Evolutionary conservation across 2,113 vertebrate species (phyloP).

Genomic region (Grammomys dolichurus): DNA sequence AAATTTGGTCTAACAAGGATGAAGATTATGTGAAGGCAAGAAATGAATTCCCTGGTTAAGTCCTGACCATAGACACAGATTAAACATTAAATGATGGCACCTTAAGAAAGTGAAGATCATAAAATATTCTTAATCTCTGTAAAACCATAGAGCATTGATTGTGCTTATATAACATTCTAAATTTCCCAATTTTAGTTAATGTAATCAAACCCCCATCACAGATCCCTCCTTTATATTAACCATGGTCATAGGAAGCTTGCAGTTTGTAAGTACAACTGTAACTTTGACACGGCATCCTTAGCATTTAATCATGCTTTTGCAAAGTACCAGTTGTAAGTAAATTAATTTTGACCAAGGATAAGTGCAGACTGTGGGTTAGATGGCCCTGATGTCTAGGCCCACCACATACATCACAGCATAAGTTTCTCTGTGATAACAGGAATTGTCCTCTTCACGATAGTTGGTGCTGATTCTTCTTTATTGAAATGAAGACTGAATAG

Average conservation of each 20-base stretch:
- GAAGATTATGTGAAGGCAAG: background rate
- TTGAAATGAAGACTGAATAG: background rate
- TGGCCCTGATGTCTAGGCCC: background rate
- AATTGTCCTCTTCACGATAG: background rate
- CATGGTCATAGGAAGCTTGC: conserved; percentile 29
- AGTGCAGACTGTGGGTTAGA: background rate
- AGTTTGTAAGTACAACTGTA: background rate
- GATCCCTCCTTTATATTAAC: conserved; percentile 35
- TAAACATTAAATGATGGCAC: conserved; percentile 44
- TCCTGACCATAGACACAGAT: background rate
- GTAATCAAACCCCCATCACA: background rate
- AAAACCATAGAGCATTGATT: conserved; percentile 39
- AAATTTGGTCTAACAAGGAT: background rate
- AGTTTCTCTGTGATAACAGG: background rate
- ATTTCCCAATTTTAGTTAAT: conserved; percentile 16
- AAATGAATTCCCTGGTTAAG: background rate
- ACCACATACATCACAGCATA: conserved; percentile 1
- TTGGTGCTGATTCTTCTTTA: conserved; percentile 36
- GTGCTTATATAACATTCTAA: conserved; percentile 32
- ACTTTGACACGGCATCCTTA: background rate
- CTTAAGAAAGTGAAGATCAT: background rate
- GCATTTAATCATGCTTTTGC: background rate
- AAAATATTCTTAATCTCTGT: background rate
- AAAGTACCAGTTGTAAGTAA: conserved; percentile 6
- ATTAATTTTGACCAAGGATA: conserved; percentile 26